phyloP scores from a whole-genome alignment of 2,797 vertebrate genomes.

The Xiphorhynchus erythropygius region DNA sequence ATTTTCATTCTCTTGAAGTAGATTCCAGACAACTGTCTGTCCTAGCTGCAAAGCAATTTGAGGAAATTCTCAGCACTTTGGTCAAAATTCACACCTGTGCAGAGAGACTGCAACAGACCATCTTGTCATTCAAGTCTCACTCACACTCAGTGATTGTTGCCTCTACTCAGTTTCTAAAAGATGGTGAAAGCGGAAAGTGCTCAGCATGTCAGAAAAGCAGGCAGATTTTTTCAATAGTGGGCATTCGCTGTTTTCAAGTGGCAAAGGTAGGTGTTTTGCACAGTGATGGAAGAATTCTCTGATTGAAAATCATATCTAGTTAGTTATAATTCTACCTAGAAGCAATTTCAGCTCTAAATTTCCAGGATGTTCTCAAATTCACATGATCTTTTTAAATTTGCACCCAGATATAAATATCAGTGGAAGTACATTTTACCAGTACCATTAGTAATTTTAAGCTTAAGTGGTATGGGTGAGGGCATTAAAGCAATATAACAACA shows the following conservation, averaged over 20 bases:
- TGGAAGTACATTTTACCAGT: neutral
- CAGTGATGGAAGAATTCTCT: neutral
- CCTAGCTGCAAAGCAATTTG: neutral
- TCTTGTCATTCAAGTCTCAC: neutral
- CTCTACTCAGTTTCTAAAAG: neutral
- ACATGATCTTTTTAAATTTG: neutral
- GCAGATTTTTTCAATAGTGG: neutral
- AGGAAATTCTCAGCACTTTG: neutral
- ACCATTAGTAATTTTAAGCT: neutral
- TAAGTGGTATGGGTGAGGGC: neutral
- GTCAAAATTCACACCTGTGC: neutral
- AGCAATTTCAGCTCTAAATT: neutral
- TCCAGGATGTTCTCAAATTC: neutral
- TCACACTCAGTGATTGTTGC: neutral
- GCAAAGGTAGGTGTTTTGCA: neutral
- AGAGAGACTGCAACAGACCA: neutral
- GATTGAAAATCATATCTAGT: neutral
- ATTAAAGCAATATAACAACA: neutral
- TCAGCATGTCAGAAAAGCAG: neutral
- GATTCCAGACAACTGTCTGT: neutral
- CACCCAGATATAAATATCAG: neutral
- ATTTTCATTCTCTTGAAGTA: neutral
- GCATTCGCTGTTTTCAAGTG: neutral
- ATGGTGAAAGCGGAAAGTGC: neutral
- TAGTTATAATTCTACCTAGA: neutral